Conservation (phyloP, 2,113 vertebrate genomes). For the Gnathonemus longibarbis region DNA sequence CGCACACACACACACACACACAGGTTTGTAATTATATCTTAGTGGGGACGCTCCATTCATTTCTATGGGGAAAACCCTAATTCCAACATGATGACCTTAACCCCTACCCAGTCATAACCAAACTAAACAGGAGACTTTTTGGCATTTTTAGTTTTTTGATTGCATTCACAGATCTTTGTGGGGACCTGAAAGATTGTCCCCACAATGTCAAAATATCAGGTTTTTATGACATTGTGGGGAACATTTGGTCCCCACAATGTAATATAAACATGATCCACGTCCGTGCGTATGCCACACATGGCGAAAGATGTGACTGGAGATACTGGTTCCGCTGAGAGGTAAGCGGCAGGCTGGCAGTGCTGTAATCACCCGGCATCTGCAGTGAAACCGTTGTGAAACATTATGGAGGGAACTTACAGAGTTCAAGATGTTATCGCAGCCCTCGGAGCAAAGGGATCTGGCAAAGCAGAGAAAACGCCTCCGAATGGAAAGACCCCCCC, state of each 20-base stretch:
- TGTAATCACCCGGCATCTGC: background rate
- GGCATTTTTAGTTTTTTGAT: too few relatives aligned
- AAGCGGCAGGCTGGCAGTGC: background rate
- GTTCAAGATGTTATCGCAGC: background rate
- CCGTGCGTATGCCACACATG: background rate
- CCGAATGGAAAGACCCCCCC: background rate
- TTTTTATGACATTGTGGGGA: too few relatives aligned
- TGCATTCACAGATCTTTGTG: too few relatives aligned
- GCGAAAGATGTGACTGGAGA: background rate
- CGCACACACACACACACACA: background rate
- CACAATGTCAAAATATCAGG: too few relatives aligned
- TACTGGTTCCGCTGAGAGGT: background rate
- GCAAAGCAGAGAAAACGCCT: background rate
- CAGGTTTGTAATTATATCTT: background rate
- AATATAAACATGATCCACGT: too few relatives aligned
- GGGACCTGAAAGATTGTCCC: too few relatives aligned
- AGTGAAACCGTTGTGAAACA: background rate
- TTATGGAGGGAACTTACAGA: background rate
- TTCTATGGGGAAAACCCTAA: too few relatives aligned
- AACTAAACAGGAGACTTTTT: too few relatives aligned
- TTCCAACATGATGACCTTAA: too few relatives aligned
- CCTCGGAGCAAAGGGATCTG: background rate
- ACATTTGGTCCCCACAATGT: too few relatives aligned
- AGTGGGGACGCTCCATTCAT: too few relatives aligned
- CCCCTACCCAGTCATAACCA: too few relatives aligned